Base-by-base conservation (phyloP, 2,113 vertebrate species). In the Gadus chalcogrammus region DNA sequence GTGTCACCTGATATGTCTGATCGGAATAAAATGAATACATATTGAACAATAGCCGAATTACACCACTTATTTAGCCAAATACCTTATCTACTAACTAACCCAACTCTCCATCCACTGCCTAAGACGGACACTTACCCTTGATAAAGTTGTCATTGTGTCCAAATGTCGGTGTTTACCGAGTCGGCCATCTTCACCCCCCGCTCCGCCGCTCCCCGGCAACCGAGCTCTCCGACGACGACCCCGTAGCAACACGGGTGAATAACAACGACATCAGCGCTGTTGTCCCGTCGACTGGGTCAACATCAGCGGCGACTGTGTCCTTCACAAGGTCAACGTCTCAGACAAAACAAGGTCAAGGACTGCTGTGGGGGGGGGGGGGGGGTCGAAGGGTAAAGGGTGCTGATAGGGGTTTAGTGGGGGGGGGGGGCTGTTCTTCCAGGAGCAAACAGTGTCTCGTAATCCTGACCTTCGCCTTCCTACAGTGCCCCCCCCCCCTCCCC, bases 371-470 rank as follows among this genome's bases (percentile, higher is more conserved):
- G 17, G 9, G 12, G n/a, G 62, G 27, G 22, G 9, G 38, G 84
- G 31, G 86, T 79, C 84, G 81, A 88, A 87, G 86, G 85, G 35
- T 11, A 55, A 2, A 17, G 31, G n/a, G 28, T 17, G 42, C 31
- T 38, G 12, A 18, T 6, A 13, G 61, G 35, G 61, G 7, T 9
- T 20, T 42, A 17, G 22, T 5, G 17, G 27, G 9, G 31, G 18
- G n/a, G 69, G 81, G 22, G 66, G 22, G 0, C 6, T 15, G 68
- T 72, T 72, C 70, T 64, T 69, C 59, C 3, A 27, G 77, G 76
- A 82, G 76, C 84, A 89, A 89, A 89, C 84, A 85, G 60, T 0
- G 64, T 65, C 53, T 5, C 0, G 1, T 88, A 89, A 89, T 88
- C 89, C 88, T 72, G 78, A 87, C 82, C 84, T 79, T 78, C 78